These are phyloP conservation scores for Ypsolopha sequella DNA, from an alignment of 2,888 invertebrate species.

Conservation along the genomic window DNA sequence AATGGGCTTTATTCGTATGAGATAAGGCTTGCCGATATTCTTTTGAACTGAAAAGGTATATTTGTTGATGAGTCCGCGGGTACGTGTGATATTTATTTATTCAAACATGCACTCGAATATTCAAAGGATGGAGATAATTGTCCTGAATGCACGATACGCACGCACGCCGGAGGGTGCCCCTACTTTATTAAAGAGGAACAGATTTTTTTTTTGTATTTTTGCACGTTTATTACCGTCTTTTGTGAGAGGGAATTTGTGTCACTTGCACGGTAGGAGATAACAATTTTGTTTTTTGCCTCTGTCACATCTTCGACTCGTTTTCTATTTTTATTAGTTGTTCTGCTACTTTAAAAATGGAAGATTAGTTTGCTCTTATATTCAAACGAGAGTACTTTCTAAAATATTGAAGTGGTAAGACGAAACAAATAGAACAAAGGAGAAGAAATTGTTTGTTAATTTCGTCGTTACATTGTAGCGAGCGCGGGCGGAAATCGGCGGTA, in stretches of 20 bases:
- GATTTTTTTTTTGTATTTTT: conserved; percentile 12
- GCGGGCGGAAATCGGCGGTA: no score
- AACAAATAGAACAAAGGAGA: no score
- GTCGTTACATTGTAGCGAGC: no score
- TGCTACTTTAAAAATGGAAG: no score
- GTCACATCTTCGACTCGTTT: no score
- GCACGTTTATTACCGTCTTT: conserved; percentile 7
- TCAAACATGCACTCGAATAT: conserved; percentile 46
- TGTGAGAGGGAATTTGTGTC: neutral
- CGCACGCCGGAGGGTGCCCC: conserved; percentile 14
- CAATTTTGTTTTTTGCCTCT: no score
- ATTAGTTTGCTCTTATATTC: no score
- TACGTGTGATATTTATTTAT: conserved; percentile 41
- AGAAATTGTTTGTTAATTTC: no score
- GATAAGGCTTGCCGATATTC: neutral
- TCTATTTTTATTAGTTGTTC: no score
- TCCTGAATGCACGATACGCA: conserved; percentile 26
- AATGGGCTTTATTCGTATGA: neutral
- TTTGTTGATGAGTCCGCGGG: neutral
- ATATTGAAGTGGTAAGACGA: no score
- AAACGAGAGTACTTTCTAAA: no score
- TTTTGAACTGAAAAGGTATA: no score
- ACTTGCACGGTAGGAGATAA: neutral
- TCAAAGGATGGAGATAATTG: conserved; percentile 35
- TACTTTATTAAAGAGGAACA: conserved; percentile 10